A percentile compares a stretch with the other conserved stretches of the same genome.
Evolutionary conservation across 2,113 vertebrate species (phyloP).

Genomic region (Eupsittula cactorum): DNA sequence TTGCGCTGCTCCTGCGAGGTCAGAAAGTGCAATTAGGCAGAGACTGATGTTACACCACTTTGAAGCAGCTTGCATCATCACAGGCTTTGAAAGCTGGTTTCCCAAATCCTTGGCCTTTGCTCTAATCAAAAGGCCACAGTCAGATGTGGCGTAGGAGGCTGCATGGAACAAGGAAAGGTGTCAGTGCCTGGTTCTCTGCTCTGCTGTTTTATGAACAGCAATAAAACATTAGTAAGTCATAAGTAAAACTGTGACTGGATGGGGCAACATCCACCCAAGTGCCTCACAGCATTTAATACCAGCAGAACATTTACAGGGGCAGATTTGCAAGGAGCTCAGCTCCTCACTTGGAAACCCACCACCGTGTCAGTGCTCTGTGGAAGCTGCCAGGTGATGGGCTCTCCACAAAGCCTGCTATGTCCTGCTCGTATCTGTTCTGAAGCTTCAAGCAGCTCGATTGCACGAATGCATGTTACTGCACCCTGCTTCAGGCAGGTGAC

Average conservation of each 20-base stretch:
- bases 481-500: neutral
- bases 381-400: neutral
- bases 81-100: neutral
- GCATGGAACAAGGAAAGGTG: neutral
- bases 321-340: slow-evolving; percentile 30
- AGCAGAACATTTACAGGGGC: neutral
- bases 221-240: neutral
- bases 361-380: neutral
- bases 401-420: slow-evolving; percentile 10
- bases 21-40: slow-evolving; percentile 1
- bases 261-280: neutral
- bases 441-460: slow-evolving; percentile 38
- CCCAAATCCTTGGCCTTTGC: neutral
- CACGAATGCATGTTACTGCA: neutral
- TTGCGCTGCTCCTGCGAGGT: neutral
- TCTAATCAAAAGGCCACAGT: neutral
- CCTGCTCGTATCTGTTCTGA: slow-evolving; percentile 26
- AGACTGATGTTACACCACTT: neutral
- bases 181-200: neutral
- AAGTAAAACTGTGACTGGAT: neutral
- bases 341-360: slow-evolving; percentile 26
- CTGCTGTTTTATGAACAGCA: neutral
- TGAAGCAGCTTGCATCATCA: neutral
- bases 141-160: neutral
- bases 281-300: slow-evolving; percentile 6